phyloP scores from a whole-genome alignment of 2,113 vertebrate species.

The Semicossyphus pulcher region DNA sequence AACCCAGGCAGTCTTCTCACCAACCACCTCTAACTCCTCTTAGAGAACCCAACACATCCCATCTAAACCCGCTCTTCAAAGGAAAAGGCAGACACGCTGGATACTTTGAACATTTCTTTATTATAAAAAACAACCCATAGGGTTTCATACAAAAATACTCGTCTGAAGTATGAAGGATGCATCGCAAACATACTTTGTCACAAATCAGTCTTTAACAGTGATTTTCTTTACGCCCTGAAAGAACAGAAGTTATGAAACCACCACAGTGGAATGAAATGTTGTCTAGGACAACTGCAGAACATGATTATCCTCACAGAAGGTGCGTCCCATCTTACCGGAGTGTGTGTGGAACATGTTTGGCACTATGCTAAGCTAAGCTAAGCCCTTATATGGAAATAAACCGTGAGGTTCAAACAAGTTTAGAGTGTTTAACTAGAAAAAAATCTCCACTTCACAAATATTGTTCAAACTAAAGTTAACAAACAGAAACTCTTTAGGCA shows the following conservation, averaged over 20 bases:
- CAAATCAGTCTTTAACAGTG: slow-evolving; percentile 58
- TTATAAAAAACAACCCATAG: slow-evolving; percentile 78
- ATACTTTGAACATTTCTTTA: slow-evolving; percentile 66
- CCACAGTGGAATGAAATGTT: slow-evolving; percentile 49
- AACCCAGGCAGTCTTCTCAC: no score
- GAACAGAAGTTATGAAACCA: slow-evolving; percentile 15
- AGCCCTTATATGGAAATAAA: not conserved
- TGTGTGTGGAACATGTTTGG: slow-evolving; percentile 34
- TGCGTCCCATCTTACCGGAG: slow-evolving; percentile 32
- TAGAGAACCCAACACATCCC: no score
- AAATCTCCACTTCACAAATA: slow-evolving; percentile 28
- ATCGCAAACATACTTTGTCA: slow-evolving; percentile 51
- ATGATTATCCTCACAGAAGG: slow-evolving; percentile 34
- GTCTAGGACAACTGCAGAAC: slow-evolving; percentile 45
- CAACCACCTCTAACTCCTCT: no score
- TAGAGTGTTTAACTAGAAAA: no score
- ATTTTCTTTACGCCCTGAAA: slow-evolving; percentile 33
- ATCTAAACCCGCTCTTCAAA: not conserved
- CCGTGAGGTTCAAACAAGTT: slow-evolving; percentile 14
- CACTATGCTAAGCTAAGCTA: slow-evolving; percentile 25
- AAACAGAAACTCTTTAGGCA: slow-evolving; percentile 1
- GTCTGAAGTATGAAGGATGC: slow-evolving; percentile 51
- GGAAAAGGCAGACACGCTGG: not conserved
- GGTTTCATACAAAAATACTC: slow-evolving; percentile 79
- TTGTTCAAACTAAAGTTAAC: slow-evolving; percentile 5